Base-by-base conservation (phyloP, 2,888 invertebrate species). In the Meloe dianella region DNA sequence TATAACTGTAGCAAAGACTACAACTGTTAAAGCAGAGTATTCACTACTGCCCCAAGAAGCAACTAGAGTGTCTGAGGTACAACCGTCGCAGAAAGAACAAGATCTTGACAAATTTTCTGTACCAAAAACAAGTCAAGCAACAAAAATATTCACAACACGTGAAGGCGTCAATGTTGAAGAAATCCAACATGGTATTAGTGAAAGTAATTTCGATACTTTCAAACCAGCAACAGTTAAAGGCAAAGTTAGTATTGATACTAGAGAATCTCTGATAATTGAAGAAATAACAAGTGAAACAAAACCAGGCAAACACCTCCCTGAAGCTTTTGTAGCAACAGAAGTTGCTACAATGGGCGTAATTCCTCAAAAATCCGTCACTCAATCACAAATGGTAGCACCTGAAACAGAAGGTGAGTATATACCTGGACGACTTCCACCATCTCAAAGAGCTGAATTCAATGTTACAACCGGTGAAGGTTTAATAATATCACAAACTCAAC, bases 291-390 rank as follows among this genome's bases (percentile, higher is more conserved):
- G 90, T 2, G 90, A 90, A 84, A 89, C 89, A 66, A 91, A 90
- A 79, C 90, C 92, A 9, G 90, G 90, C 14, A 92, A 92, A 84
- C 92, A 92, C 79, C 89, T 92, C 79, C 92, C 93, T 3, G 92
- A 93, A 82, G 82, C 91, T 60, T 91, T 93, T 78, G 92, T 93
- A 1, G 90, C 93, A 0, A 93, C 93, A 2, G 93, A 93, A 87
- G 86, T 88, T 10, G 93, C 93, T 4, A 88, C 87, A 27, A 86
- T 88, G 80, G 86, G 88, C 65, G 82, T 93, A 0, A 85, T 90
- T 32, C 85, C 90, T 12, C 90, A 91, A 71, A 90, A 89, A 78
- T 89, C 90, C 80, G 81, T 90, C 57, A 82, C 88, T 5, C 90
- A 90, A 17, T 87, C 89, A 82, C 87, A 89, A 78, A 89, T 88